Conservation (phyloP, 2,888 invertebrate species). For the Conops quadrifasciatus region DNA sequence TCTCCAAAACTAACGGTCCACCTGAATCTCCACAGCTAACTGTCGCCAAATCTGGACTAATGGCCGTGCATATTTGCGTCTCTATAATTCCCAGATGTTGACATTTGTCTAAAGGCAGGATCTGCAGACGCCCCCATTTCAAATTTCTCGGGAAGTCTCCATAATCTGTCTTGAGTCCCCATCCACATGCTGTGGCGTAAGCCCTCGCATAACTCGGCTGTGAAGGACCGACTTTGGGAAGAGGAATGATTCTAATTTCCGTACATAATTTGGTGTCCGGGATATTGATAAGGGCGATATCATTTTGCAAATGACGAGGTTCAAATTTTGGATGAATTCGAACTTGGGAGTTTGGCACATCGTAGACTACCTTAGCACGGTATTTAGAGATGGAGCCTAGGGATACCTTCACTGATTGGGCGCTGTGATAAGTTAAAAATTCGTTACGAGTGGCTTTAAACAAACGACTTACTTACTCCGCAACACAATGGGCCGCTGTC, state of each 20-base stretch:
- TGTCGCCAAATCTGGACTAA: too few species aligned
- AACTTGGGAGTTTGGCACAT: conserved; percentile 46
- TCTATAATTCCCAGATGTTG: too few species aligned
- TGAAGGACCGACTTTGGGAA: too few species aligned
- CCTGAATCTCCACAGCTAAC: too few species aligned
- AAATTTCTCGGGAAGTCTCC: conserved; percentile 43
- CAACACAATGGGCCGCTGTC: conserved; percentile 59
- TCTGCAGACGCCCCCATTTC: too few species aligned
- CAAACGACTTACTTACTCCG: conserved; percentile 45
- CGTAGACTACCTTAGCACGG: too few species aligned
- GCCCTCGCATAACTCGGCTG: conserved; percentile 58
- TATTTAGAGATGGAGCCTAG: conserved; percentile 53
- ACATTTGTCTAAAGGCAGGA: too few species aligned
- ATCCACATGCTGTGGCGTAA: conserved; percentile 63
- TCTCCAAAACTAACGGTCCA: too few species aligned
- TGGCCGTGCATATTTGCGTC: too few species aligned
- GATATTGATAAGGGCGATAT: conserved; percentile 55
- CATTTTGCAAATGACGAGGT: conserved; percentile 48
- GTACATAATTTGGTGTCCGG: conserved; percentile 41
- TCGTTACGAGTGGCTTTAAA: not conserved
- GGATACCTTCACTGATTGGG: conserved; percentile 48
- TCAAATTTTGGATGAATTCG: conserved; percentile 61
- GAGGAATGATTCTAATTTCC: conserved; percentile 44
- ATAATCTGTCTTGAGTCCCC: conserved; percentile 61
- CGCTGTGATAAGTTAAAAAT: conserved; percentile 32